Base-by-base conservation (phyloP, 2,888 invertebrate species). In the Scaptomyza parva region DNA sequence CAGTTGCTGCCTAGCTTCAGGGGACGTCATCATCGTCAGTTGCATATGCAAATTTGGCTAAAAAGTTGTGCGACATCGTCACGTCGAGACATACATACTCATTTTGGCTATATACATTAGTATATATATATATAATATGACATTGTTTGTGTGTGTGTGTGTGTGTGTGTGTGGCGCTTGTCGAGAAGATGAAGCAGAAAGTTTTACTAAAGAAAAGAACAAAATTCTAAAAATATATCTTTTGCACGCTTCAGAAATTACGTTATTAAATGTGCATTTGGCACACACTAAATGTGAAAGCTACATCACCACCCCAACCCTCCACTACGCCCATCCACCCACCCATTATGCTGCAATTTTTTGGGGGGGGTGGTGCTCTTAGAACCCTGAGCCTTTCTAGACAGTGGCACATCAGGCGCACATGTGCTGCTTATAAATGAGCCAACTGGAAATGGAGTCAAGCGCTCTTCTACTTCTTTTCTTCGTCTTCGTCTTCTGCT, bases 251-350 rank as follows among this genome's bases (percentile, higher is more conserved):
- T 88, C 73, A 85, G 67, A 88, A 83, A 85, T 88, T 79, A 88
- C 85, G 81, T 85, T 89, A 88, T 89, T 88, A 88, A 89, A 89
- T 85, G 83, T 88, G 78, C 76, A 82, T 80, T 88, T 82, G 86
- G 76, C 86, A 79, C 80, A 76, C 75, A 80, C 86, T 83, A 86
- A 85, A 88, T 80, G 77, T 68, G 79, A 70, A 78, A 47, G 11
- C 64, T 60, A 30, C 62, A 59, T 51, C 66, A 78, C 57, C 17
- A 45, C n/a, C 11, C 37, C 8, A 14, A 2, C 5, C 12, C 12
- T 12, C 33, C 18, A 9, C 26, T 30, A 41, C 35, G 2, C n/a
- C 11, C 8, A 14, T 9, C 1, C 47, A 3, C 12, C 11, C 8
- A 20, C 9, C 1, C 41, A 12, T 11, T 9, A n/a, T 22, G 37